phyloP scores from a whole-genome alignment of 2,113 vertebrate genomes.

The Reinhardtius hippoglossoides region DNA sequence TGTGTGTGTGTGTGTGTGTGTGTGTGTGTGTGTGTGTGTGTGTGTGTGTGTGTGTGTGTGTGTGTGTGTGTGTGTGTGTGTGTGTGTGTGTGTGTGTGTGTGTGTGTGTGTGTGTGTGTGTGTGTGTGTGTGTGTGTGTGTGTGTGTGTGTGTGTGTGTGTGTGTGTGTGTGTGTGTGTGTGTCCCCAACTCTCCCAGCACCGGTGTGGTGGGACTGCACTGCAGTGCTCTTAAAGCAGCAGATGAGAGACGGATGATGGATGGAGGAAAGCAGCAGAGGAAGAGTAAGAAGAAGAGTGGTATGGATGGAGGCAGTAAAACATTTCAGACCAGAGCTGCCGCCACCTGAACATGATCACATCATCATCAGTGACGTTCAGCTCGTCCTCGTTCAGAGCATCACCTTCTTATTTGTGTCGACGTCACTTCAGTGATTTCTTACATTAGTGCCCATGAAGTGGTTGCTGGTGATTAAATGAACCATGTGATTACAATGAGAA shows the following conservation, averaged over 20 bases:
- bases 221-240: constrained; percentile 27
- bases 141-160: too few species aligned
- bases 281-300: constrained; percentile 3
- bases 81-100: too few species aligned
- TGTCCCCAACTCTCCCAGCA: too few species aligned
- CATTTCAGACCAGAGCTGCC: neutral
- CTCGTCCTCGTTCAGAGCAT: neutral
- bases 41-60: too few species aligned
- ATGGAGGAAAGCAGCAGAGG: constrained; percentile 8
- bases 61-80: neutral
- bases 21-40: neutral
- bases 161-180: too few species aligned
- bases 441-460: neutral
- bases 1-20: too few species aligned
- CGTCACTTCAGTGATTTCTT: neutral
- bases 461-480: neutral
- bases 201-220: neutral
- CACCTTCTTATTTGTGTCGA: neutral
- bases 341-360: too few species aligned
- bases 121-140: too few species aligned
- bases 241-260: neutral
- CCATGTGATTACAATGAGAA: neutral
- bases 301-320: constrained; percentile 1
- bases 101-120: too few species aligned
- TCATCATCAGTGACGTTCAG: neutral